phyloP scores from a whole-genome alignment of 2,113 vertebrate genomes.

The Megaleporinus macrocephalus region DNA sequence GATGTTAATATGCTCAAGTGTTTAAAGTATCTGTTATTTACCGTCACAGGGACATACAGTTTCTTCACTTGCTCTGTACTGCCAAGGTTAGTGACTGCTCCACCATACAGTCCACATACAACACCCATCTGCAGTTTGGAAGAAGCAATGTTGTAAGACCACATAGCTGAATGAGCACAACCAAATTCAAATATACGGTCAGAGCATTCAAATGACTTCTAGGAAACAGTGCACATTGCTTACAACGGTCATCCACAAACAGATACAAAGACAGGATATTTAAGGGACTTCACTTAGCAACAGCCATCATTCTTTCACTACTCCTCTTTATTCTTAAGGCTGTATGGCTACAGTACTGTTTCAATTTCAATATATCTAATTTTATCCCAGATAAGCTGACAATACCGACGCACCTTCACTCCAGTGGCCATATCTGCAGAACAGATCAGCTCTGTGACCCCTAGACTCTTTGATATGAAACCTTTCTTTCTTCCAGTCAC shows the following conservation, averaged over 20 bases:
- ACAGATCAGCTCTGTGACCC: constrained; percentile 68
- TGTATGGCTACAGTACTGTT: background rate
- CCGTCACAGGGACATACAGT: constrained; percentile 70
- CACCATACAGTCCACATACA: constrained; percentile 71
- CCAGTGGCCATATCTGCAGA: constrained; percentile 66
- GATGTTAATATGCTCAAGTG: no score
- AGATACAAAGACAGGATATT: background rate
- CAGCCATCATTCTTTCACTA: background rate
- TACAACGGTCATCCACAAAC: background rate
- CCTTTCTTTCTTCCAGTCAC: constrained; percentile 47
- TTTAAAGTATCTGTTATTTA: constrained; percentile 44
- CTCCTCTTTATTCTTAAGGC: background rate
- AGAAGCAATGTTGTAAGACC: background rate
- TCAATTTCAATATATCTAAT: no score
- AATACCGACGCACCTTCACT: constrained; percentile 63
- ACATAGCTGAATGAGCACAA: background rate
- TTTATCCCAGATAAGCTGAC: background rate
- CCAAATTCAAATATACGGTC: background rate
- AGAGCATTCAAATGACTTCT: background rate
- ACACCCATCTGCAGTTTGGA: constrained; percentile 71
- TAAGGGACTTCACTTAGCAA: background rate
- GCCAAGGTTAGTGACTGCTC: constrained; percentile 68
- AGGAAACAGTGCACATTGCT: background rate
- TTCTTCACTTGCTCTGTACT: constrained; percentile 64
- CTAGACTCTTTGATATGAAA: constrained; percentile 62